Percentiles rank a stretch among this genome's conserved stretches.
These are phyloP conservation scores for Drosophila sordidula DNA, from an alignment of 2,888 invertebrate species.

Conservation along the genomic window DNA sequence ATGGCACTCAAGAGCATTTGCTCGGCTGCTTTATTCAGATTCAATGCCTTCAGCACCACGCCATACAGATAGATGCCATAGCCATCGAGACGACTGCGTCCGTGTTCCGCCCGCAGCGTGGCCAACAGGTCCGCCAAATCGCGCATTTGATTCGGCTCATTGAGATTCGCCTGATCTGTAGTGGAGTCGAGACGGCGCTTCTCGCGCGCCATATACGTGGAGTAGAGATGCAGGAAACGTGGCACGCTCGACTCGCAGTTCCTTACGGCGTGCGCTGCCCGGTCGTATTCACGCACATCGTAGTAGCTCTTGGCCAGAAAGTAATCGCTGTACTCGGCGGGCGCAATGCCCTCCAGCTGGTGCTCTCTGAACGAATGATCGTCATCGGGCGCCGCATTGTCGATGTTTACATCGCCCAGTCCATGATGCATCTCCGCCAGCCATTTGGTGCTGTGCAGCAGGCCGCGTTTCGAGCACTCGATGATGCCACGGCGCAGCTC, in stretches of 20 bases:
- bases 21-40: slow-evolving; percentile 91
- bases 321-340: slow-evolving; percentile 89
- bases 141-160: slow-evolving; percentile 83
- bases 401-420: slow-evolving; percentile 88
- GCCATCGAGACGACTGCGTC: slow-evolving; percentile 91
- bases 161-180: slow-evolving; percentile 87
- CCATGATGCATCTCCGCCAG: slow-evolving; percentile 93
- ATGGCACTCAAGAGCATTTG: slow-evolving; percentile 92
- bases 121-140: slow-evolving; percentile 87
- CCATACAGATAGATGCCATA: slow-evolving; percentile 96
- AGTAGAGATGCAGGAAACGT: slow-evolving; percentile 93
- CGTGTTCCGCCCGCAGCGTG: slow-evolving; percentile 87
- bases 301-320: slow-evolving; percentile 94
- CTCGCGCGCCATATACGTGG: slow-evolving; percentile 94
- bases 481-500: slow-evolving; percentile 88
- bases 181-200: slow-evolving; percentile 95
- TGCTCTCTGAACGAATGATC: slow-evolving; percentile 59
- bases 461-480: slow-evolving; percentile 92
- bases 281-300: slow-evolving; percentile 95
- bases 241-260: slow-evolving; percentile 90
- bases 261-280: slow-evolving; percentile 92
- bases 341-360: slow-evolving; percentile 83
- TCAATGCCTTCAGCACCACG: slow-evolving; percentile 94
- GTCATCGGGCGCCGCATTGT: slow-evolving; percentile 46
- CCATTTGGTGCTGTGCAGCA: slow-evolving; percentile 94